Conservation (phyloP, 2,113 vertebrate species). For the Alethe diademata region DNA sequence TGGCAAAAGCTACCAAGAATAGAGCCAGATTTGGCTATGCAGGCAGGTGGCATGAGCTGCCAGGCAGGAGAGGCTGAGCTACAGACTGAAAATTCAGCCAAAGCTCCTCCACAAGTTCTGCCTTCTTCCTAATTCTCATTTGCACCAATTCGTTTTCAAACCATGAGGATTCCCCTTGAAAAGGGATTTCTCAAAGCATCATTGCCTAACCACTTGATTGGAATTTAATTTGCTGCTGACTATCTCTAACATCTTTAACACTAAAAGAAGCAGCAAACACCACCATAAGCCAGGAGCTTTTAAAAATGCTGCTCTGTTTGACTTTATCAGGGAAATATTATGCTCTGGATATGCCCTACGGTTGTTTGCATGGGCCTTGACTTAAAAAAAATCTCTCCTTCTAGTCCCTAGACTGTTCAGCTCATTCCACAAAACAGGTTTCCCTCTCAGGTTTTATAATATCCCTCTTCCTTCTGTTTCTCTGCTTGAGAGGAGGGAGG, state of each 20-base stretch:
- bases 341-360: neutral
- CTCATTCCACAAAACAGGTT: neutral
- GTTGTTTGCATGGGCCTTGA: neutral
- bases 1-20: neutral
- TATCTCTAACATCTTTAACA: neutral
- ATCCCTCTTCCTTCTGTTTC: neutral
- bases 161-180: neutral
- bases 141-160: neutral
- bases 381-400: neutral
- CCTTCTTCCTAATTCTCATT: neutral
- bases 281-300: accelerated
- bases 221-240: neutral
- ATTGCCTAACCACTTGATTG: neutral
- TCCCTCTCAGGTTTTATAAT: neutral
- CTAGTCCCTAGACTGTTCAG: neutral
- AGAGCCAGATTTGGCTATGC: neutral
- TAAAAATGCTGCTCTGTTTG: neutral
- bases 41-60: neutral
- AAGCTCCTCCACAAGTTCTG: neutral
- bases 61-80: neutral
- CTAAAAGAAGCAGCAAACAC: neutral
- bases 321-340: neutral
- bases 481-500: neutral
- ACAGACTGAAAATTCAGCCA: neutral
- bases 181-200: neutral